Evolutionary conservation across 2,113 vertebrate genomes (phyloP).

Genomic region (Psittacara wagleri): DNA sequence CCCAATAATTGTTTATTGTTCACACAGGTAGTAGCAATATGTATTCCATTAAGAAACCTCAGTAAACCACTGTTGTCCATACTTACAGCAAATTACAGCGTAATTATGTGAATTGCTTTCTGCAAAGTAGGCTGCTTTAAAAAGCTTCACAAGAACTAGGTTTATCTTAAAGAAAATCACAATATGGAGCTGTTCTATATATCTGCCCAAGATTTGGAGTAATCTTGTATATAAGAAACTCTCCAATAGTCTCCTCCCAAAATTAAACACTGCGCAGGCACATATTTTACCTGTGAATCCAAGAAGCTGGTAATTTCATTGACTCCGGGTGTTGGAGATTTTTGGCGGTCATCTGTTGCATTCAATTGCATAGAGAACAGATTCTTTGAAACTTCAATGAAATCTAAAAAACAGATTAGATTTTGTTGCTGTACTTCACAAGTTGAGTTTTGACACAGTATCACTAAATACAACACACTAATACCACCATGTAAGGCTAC

Average conservation of each 20-base stretch:
- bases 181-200: not conserved
- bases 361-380: constrained; percentile 78
- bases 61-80: not conserved
- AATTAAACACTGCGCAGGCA: not conserved
- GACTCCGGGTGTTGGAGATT: constrained; percentile 4
- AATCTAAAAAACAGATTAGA: constrained; percentile 75
- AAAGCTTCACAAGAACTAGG: not conserved
- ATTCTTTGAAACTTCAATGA: constrained; percentile 78
- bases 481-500: not conserved
- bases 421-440: not conserved
- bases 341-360: constrained; percentile 38
- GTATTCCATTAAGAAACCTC: not conserved
- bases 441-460: not conserved
- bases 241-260: not conserved
- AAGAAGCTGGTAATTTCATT: constrained; percentile 67
- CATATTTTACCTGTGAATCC: constrained; percentile 70
- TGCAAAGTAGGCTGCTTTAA: not conserved
- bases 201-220: not conserved
- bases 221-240: not conserved
- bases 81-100: not conserved
- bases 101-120: not conserved
- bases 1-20: not conserved
- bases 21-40: not conserved
- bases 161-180: not conserved
- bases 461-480: not conserved